phyloP scores from a whole-genome alignment of 1,140 invertebrate genomes.

The Teleopsis dalmanni region DNA sequence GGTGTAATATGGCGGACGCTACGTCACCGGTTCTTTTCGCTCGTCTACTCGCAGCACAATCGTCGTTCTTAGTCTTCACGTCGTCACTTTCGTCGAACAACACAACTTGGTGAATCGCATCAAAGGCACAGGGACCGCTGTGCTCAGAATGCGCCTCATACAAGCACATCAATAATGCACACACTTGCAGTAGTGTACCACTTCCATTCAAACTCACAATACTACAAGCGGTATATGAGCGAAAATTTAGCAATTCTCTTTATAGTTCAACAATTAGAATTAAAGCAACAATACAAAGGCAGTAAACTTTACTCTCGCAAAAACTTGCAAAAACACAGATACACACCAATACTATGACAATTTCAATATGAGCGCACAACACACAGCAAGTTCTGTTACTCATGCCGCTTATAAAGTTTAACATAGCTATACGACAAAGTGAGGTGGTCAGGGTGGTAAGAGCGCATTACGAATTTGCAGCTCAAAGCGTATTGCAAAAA shows the following conservation, averaged over 20 bases:
- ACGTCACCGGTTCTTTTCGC: constrained; percentile 41
- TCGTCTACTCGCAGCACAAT: constrained; percentile 25
- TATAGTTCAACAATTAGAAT: too few relatives aligned
- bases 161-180: too few relatives aligned
- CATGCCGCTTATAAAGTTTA: constrained; percentile 7
- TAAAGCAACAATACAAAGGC: too few relatives aligned
- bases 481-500: constrained; percentile 33
- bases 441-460: constrained; percentile 3
- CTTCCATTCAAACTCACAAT: too few relatives aligned
- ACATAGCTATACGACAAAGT: background rate
- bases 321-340: constrained; percentile 16
- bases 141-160: too few relatives aligned
- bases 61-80: constrained; percentile 20
- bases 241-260: too few relatives aligned
- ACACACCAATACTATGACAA: constrained; percentile 9
- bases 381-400: background rate
- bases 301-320: too few relatives aligned
- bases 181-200: too few relatives aligned
- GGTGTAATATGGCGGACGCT: constrained; percentile 44
- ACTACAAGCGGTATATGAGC: too few relatives aligned
- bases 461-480: constrained; percentile 29
- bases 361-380: background rate
- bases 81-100: constrained; percentile 41
- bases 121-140: constrained; percentile 36
- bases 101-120: constrained; percentile 40